Evolutionary conservation across 2,797 vertebrate genomes (phyloP).

Genomic region (Galago senegalensis): DNA sequence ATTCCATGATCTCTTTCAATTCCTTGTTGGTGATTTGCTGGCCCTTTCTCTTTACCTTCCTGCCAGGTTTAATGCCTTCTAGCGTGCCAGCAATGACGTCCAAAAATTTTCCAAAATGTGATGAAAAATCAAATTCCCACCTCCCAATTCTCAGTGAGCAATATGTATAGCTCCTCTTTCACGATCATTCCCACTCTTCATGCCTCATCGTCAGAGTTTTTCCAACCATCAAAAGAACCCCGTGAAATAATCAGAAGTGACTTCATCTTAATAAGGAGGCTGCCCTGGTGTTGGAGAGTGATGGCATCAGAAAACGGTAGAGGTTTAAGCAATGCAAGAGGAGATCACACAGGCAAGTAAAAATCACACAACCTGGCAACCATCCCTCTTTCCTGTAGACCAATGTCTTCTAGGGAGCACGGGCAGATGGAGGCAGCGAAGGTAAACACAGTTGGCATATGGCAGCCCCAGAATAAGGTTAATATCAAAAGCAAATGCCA

Average conservation of each 20-base stretch:
- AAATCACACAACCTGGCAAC: constrained; percentile 17
- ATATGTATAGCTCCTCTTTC: constrained; percentile 5
- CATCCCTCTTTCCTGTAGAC: neutral
- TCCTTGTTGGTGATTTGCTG: constrained; percentile 65
- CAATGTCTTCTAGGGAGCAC: neutral
- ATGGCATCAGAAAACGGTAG: neutral
- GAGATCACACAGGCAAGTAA: constrained; percentile 30
- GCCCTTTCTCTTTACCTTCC: constrained; percentile 32
- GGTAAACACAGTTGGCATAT: constrained; percentile 59
- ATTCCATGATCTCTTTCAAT: constrained; percentile 74
- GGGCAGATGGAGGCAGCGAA: constrained; percentile 67
- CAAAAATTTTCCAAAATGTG: constrained; percentile 57
- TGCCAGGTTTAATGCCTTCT: constrained; percentile 72
- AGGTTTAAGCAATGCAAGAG: neutral
- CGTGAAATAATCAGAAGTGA: neutral
- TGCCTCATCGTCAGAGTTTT: neutral
- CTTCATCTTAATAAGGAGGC: neutral
- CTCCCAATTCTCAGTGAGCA: constrained; percentile 7
- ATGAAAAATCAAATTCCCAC: constrained; percentile 36
- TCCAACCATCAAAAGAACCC: neutral
- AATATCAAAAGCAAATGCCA: constrained; percentile 54
- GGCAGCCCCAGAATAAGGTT: constrained; percentile 40
- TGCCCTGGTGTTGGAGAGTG: neutral
- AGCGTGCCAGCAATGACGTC: constrained; percentile 53
- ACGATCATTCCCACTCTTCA: neutral